These are phyloP conservation scores for Drosophila fungiperda DNA, from an alignment of 2,888 invertebrate genomes.

Conservation along the genomic window DNA sequence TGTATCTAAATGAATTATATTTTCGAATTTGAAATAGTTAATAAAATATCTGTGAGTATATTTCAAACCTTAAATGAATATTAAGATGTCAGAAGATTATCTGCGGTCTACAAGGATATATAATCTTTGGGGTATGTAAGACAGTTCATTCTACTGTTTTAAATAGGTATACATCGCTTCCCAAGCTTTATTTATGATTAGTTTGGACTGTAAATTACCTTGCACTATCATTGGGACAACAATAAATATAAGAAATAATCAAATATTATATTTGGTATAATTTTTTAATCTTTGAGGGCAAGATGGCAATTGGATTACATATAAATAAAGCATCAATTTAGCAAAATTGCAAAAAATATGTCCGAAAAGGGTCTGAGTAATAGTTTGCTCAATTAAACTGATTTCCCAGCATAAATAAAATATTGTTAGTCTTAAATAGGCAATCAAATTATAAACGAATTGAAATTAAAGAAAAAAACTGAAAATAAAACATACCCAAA, in stretches of 20 bases:
- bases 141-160: background rate
- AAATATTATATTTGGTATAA: background rate
- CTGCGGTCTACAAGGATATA: background rate
- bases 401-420: background rate
- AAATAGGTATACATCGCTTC: background rate
- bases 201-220: background rate
- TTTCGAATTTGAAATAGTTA: background rate
- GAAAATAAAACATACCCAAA: conserved; percentile 82
- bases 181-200: background rate
- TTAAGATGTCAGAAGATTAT: background rate
- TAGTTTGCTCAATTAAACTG: background rate
- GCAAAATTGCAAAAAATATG: background rate
- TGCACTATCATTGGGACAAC: background rate
- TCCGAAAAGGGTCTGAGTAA: background rate
- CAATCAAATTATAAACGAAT: background rate
- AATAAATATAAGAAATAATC: background rate
- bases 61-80: background rate
- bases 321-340: background rate
- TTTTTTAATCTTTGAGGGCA: background rate
- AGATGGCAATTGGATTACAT: background rate
- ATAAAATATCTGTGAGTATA: background rate
- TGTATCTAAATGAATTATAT: background rate
- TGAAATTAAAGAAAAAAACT: conserved; percentile 1
- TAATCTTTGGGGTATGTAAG: background rate
- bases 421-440: background rate